phyloP scores from a whole-genome alignment of 2,113 vertebrate genomes.

The Seriola rivoliana region DNA sequence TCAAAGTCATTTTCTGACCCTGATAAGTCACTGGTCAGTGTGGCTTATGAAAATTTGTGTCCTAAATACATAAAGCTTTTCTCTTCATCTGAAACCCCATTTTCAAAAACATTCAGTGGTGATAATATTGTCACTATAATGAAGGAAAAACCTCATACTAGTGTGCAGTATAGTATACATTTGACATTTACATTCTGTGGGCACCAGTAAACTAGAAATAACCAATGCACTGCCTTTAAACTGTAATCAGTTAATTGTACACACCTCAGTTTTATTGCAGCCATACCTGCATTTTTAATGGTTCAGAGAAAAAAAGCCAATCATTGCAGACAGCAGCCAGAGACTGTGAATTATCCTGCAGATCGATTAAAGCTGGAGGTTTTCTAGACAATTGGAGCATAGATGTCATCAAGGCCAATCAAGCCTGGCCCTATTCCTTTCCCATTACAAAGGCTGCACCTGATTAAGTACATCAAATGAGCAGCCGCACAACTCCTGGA shows the following conservation, averaged over 20 bases:
- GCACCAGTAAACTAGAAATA: constrained; percentile 10
- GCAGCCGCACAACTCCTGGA: constrained; percentile 73
- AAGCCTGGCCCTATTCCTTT: constrained; percentile 81
- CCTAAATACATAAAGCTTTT: background rate
- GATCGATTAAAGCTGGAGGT: constrained; percentile 81
- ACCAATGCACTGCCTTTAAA: constrained; percentile 7
- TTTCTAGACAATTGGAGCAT: constrained; percentile 84
- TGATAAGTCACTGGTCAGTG: background rate
- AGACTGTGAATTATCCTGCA: constrained; percentile 72
- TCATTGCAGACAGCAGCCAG: constrained; percentile 60
- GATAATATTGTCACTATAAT: background rate
- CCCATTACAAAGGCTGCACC: constrained; percentile 83
- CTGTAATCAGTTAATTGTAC: constrained; percentile 43
- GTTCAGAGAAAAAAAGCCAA: constrained; percentile 62
- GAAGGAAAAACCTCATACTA: background rate
- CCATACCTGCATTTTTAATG: constrained; percentile 61
- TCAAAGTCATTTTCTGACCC: background rate
- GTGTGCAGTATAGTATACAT: background rate
- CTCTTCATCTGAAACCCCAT: background rate
- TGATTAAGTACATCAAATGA: constrained; percentile 85
- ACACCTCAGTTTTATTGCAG: constrained; percentile 47
- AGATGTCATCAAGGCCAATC: constrained; percentile 87
- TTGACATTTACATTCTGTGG: constrained; percentile 16
- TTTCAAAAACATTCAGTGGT: background rate
- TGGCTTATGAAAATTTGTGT: background rate